These are phyloP conservation scores for Taphrorychus bicolor DNA, from an alignment of 2,888 invertebrate genomes.

Conservation along the genomic window DNA sequence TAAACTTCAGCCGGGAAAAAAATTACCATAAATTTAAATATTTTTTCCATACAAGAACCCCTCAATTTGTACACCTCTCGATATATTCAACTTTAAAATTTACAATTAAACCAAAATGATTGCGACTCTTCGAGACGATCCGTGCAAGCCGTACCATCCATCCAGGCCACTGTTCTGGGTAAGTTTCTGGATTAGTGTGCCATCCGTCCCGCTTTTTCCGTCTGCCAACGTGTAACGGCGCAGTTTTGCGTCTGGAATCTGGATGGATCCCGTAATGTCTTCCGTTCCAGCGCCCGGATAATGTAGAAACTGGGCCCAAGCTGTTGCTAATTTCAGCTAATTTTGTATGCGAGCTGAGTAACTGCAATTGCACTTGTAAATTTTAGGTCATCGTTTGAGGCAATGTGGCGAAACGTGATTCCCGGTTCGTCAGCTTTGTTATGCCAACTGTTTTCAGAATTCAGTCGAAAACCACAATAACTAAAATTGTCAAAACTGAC, in stretches of 20 bases:
- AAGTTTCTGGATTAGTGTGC: slow-evolving; percentile 12
- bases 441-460: no score
- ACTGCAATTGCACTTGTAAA: slow-evolving; percentile 32
- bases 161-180: not conserved
- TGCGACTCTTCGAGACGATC: not conserved
- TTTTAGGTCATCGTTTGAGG: slow-evolving; percentile 1
- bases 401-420: no score
- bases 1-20: not conserved
- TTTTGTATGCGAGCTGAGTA: slow-evolving; percentile 37
- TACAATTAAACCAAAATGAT: not conserved
- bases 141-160: not conserved
- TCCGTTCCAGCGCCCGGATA: slow-evolving; percentile 31
- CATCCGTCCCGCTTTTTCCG: slow-evolving; percentile 23
- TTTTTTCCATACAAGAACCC: not conserved
- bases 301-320: slow-evolving; percentile 25
- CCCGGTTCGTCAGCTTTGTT: no score
- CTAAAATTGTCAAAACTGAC: no score
- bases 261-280: slow-evolving; percentile 35
- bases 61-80: not conserved
- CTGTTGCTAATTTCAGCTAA: slow-evolving; percentile 37
- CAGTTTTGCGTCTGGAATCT: slow-evolving; percentile 36
- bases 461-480: no score
- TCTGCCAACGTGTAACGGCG: slow-evolving; percentile 20
- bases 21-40: not conserved
- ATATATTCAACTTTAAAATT: not conserved